Evolutionary conservation across 2,888 invertebrate species (phyloP).

Genomic region (Rutpela maculata): DNA sequence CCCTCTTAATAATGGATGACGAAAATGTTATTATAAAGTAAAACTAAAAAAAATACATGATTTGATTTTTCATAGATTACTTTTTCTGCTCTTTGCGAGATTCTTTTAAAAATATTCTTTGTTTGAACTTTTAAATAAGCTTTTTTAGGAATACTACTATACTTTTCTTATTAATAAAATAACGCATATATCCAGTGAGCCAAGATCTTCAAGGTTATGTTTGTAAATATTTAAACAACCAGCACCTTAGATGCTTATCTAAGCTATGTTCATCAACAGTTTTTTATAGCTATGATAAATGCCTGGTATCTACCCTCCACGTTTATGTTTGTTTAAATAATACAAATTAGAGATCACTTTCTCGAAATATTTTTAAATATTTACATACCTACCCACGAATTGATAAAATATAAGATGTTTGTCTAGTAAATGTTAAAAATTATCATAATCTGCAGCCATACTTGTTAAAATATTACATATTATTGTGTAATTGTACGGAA

Average conservation of each 20-base stretch:
- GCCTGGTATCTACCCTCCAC: constrained; percentile 18
- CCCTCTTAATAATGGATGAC: too few relatives aligned
- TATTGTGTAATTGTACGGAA: too few relatives aligned
- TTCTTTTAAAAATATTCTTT: too few relatives aligned
- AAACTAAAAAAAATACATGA: too few relatives aligned
- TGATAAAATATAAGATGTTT: constrained; percentile 4
- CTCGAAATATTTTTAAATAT: constrained; percentile 23
- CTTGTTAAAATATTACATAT: background rate
- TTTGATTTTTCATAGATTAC: too few relatives aligned
- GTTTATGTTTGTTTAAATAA: constrained; percentile 24
- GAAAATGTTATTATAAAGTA: too few relatives aligned
- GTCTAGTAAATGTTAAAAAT: background rate
- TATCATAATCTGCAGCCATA: background rate
- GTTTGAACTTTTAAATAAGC: too few relatives aligned
- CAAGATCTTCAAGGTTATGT: constrained; percentile 12
- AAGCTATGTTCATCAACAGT: constrained; percentile 12
- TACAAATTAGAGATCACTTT: constrained; percentile 20
- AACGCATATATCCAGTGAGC: constrained; percentile 1
- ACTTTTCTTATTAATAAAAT: background rate
- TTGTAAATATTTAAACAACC: constrained; percentile 31
- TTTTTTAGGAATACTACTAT: too few relatives aligned
- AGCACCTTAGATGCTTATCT: constrained; percentile 23
- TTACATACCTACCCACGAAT: background rate
- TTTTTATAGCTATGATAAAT: constrained; percentile 28
- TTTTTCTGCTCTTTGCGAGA: too few relatives aligned